Evolutionary conservation across 2,113 vertebrate genomes (phyloP), one percentile per base, ranked within the genome.

Genomic region (Mugil cephalus): DNA sequence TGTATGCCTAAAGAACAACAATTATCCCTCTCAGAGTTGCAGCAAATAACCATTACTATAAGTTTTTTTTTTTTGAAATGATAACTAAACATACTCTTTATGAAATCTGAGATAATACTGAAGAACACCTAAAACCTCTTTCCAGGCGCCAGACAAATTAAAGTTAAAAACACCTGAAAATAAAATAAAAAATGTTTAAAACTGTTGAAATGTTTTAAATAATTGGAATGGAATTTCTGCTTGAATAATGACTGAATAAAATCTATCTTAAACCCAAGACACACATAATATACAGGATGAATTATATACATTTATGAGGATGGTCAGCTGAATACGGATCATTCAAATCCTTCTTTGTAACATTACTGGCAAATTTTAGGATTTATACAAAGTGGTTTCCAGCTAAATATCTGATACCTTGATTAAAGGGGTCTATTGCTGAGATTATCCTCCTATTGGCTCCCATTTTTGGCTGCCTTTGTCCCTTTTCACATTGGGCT

Each of bases 391-490:
- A 30, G 36, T 17, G 42, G 14, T 36, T 38, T 40, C 39, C 10
- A 11, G 17, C 46, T 13, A n/a, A 4, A 69, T 61, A 40, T 54
- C 36, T 11, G 40, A 21, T 17, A 21, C 9, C 42, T n/a, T 21
- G 48, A 14, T 42, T 43, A 34, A 35, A 42, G 34, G 40, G 36
- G 36, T 51, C 36, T 60, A 24, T 52, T 52, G 5, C 24, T 66
- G 38, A 45, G 38, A 43, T 60, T 50, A 58, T 51, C 7, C 46
- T 59, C 38, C 54, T 9, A 51, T 43, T 58, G 13, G 43, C 34
- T 54, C 6, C n/a, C 4, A 5, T 50, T 42, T 45, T 13, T 51
- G 45, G 24, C 36, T 50, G 54, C 7, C 38, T 42, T 36, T 55
- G 21, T 42, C 40, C 51, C 7, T 8, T 54, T 48, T 14, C 50